Evolutionary conservation across 2,797 vertebrate species (phyloP).

Genomic region (Sebastes diploproa): DNA sequence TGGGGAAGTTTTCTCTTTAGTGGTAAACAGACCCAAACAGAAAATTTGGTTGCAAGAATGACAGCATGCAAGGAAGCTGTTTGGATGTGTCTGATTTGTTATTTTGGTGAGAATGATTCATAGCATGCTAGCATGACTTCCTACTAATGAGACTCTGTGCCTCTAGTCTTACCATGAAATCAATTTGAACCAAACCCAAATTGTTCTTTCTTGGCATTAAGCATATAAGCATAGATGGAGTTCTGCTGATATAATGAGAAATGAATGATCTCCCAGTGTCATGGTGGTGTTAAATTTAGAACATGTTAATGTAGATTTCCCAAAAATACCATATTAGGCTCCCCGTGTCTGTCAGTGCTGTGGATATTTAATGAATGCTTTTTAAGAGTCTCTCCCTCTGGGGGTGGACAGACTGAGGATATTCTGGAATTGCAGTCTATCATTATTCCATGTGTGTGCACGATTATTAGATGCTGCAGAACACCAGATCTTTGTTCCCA

Average conservation of each 20-base stretch:
- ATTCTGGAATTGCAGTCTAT: conserved; percentile 20
- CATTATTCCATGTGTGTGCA: neutral
- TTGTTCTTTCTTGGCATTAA: neutral
- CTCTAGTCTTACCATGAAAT: neutral
- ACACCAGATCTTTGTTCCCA: neutral
- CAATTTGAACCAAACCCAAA: neutral
- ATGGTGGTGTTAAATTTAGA: conserved; percentile 25
- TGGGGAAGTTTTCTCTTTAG: neutral
- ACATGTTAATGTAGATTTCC: conserved; percentile 27
- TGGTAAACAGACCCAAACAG: neutral
- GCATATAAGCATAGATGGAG: neutral
- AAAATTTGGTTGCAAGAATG: neutral
- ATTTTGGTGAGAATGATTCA: conserved; percentile 8
- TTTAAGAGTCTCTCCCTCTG: conserved; percentile 20
- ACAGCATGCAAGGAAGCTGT: neutral
- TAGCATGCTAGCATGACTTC: neutral
- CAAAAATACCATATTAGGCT: conserved; percentile 43
- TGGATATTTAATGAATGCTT: conserved; percentile 51
- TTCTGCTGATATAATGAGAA: neutral
- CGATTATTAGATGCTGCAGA: conserved; percentile 5
- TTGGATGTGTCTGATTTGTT: neutral
- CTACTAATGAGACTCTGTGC: neutral
- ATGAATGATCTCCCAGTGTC: conserved; percentile 21
- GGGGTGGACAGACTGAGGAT: conserved; percentile 51
- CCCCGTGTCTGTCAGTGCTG: conserved; percentile 20